Percentiles rank a stretch among this genome's conserved stretches.
Evolutionary conservation across 2,113 vertebrate species (phyloP).

Genomic region (Xenopus tropicalis): UCB_Xtro_10.0 CM004450.2:144282501-144283000

Average conservation of each 20-base stretch:
- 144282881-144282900: background rate
- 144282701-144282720: slow-evolving; percentile 65
- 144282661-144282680: slow-evolving; percentile 90
- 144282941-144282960: background rate
- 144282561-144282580: background rate
- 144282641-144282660: too few relatives aligned
- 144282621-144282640: too few relatives aligned
- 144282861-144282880: slow-evolving; percentile 95
- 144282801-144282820: background rate
- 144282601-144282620: too few relatives aligned
- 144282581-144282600: too few relatives aligned
- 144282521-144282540: background rate
- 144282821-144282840: background rate
- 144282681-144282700: slow-evolving; percentile 92
- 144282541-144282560: background rate
- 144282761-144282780: slow-evolving; percentile 58
- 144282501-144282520: background rate
- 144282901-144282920: slow-evolving; percentile 78
- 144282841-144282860: slow-evolving; percentile 72
- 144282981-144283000: background rate
- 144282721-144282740: slow-evolving; percentile 63
- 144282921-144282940: slow-evolving; percentile 89
- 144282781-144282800: fast-evolving
- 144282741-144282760: slow-evolving; percentile 90
- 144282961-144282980: fast-evolving